Conservation (phyloP, 2,113 vertebrate genomes). For the Ptyas mucosa region DNA sequence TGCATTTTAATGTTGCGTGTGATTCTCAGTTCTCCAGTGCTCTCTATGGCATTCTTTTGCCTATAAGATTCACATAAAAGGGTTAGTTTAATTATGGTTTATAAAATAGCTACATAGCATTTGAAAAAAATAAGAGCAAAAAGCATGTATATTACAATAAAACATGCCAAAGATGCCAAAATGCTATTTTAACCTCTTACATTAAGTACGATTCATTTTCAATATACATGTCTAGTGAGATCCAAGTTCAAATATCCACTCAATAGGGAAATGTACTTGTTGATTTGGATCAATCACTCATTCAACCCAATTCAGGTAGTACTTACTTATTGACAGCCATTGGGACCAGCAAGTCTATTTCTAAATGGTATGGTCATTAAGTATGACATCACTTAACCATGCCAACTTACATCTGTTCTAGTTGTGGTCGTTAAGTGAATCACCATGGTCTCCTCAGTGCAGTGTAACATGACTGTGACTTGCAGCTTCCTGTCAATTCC, state of each 20-base stretch:
- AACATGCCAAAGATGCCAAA: background rate
- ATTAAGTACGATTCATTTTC: background rate
- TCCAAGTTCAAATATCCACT: too few species aligned
- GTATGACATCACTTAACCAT: too few species aligned
- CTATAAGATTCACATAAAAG: background rate
- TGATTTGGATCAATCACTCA: background rate
- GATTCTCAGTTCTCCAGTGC: background rate
- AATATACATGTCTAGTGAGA: background rate
- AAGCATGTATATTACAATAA: background rate
- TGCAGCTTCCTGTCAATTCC: too few species aligned
- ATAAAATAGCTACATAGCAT: background rate
- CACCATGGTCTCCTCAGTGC: too few species aligned
- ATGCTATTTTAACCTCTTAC: background rate
- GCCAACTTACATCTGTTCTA: too few species aligned
- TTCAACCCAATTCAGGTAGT: background rate
- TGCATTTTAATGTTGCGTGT: background rate
- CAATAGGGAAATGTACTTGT: background rate
- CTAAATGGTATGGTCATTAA: background rate
- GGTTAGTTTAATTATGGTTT: background rate
- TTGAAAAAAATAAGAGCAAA: background rate
- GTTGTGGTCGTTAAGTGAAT: too few species aligned
- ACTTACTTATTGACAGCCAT: too few species aligned
- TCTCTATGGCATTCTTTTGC: background rate
- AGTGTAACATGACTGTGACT: too few species aligned
- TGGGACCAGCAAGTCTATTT: background rate